phyloP scores from a whole-genome alignment of 2,797 vertebrate genomes.

The Sebastes minor region DNA sequence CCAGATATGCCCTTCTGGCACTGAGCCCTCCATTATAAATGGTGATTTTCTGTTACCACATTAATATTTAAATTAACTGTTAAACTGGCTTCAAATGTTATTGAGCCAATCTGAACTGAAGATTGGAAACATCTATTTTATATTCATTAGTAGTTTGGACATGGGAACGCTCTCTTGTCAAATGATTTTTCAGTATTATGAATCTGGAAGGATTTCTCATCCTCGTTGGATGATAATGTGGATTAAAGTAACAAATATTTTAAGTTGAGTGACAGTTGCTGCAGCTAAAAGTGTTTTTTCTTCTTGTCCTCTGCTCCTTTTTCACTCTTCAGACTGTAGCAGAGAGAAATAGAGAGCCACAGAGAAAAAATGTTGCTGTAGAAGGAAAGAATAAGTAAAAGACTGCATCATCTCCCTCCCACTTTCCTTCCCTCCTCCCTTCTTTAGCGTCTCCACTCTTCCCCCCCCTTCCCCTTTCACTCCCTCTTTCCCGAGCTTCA shows the following conservation, averaged over 20 bases:
- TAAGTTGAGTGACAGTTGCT: constrained; percentile 21
- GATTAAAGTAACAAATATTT: constrained; percentile 13
- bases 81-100: constrained; percentile 54
- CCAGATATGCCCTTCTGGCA: constrained; percentile 43
- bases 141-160: constrained; percentile 44
- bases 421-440: neutral
- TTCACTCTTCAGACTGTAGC: neutral
- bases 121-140: constrained; percentile 59
- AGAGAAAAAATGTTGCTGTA: neutral
- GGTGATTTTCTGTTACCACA: constrained; percentile 42
- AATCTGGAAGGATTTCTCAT: neutral
- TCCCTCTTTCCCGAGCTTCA: constrained; percentile 48
- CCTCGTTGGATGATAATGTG: neutral
- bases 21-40: constrained; percentile 33
- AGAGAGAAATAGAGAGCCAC: neutral
- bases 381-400: constrained; percentile 14
- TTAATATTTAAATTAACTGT: constrained; percentile 67
- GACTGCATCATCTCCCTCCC: constrained; percentile 6
- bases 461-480: neutral
- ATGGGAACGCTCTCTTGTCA: constrained; percentile 26
- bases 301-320: neutral
- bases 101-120: constrained; percentile 46
- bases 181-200: constrained; percentile 20
- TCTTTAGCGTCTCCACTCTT: neutral
- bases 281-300: neutral